Percentiles rank a stretch among this genome's conserved stretches.
Conservation (phyloP, 2,888 invertebrate genomes). For the Lottia scabra region DNA sequence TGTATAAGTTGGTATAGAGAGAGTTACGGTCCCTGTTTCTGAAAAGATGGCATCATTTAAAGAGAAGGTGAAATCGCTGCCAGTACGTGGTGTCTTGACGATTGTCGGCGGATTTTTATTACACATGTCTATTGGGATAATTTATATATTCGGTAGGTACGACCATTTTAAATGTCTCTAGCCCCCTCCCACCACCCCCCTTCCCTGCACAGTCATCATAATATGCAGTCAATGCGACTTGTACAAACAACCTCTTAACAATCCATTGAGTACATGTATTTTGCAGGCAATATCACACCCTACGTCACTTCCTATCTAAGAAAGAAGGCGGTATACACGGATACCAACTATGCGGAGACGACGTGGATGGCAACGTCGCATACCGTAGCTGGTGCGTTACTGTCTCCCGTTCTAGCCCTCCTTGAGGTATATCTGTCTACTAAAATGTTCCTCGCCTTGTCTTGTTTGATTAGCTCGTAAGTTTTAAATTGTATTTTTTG, state of each 20-base stretch:
- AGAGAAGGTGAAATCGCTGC: not conserved
- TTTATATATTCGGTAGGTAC: constrained; percentile 6
- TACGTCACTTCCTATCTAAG: constrained; percentile 16
- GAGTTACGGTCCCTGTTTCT: too few relatives aligned
- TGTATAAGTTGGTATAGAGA: too few relatives aligned
- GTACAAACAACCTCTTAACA: too few relatives aligned
- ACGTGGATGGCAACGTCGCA: constrained; percentile 9
- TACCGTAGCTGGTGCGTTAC: not conserved
- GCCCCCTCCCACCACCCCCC: too few relatives aligned
- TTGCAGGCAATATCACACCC: constrained; percentile 17
- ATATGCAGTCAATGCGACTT: too few relatives aligned
- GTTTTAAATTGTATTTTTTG: too few relatives aligned
- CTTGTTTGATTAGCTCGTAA: not conserved
- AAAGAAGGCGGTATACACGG: not conserved
- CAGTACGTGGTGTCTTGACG: constrained; percentile 6
- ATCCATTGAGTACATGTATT: too few relatives aligned
- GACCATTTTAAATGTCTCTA: too few relatives aligned
- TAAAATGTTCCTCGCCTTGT: not conserved
- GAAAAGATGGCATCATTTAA: too few relatives aligned
- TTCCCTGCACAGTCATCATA: too few relatives aligned
- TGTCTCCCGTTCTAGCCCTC: not conserved
- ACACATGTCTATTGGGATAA: not conserved
- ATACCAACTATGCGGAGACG: constrained; percentile 4
- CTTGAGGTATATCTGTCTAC: constrained; percentile 6
- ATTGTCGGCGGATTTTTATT: constrained; percentile 7